Evolutionary conservation across 2,113 vertebrate species (phyloP), one percentile per base, ranked within the genome.

Genomic region (Lates calcarifer): DNA sequence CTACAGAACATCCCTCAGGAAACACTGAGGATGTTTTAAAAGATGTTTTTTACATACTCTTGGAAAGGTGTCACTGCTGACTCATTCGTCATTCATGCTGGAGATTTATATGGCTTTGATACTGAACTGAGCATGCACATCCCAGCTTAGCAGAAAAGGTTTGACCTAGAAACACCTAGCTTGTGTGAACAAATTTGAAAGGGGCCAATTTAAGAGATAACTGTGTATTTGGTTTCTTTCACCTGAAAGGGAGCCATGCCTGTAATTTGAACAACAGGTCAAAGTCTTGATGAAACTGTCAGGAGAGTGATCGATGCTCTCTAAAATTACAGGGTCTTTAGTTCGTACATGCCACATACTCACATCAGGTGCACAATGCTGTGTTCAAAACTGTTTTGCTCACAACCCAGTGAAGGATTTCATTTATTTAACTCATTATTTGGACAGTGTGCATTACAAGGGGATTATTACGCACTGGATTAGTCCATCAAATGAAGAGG

Each of bases 1-100:
- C 37, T 33, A 4, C 29, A 61, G 15, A 53, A 14, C 39, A 74
- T 69, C 33, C 31, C 71, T 41, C 20, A 69, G 41, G 47, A 41
- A n/a, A 41, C 22, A 17, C 1, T 11, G 17, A 10, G 11, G 51
- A 49, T 79, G 74, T 70, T 86, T 68, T 37, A 64, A 64, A 72
- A 76, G 41, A 61, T 72, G 62, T 55, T 79, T 70, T 83, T 78
- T 74, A 76, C 89, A 90, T 89, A 62, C 60, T 81, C 82, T 55
- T 55, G 39, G 60, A 49, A 55, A 10, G 6, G 29, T 31, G 22
- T 87, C 77, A 84, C 7, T 61, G 70, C 51, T 84, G 70, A 37
- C 43, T 85, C 74, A 82, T 70, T 64, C 37, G 64, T 79, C 61
- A 79, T n/a, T n/a, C 51, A 67, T 5, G 39, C 28, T 64, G 35